Evolutionary conservation across 2,797 vertebrate species (phyloP), one percentile per base, ranked within the genome.

Genomic region (Catamblyrhynchus diadema): DNA sequence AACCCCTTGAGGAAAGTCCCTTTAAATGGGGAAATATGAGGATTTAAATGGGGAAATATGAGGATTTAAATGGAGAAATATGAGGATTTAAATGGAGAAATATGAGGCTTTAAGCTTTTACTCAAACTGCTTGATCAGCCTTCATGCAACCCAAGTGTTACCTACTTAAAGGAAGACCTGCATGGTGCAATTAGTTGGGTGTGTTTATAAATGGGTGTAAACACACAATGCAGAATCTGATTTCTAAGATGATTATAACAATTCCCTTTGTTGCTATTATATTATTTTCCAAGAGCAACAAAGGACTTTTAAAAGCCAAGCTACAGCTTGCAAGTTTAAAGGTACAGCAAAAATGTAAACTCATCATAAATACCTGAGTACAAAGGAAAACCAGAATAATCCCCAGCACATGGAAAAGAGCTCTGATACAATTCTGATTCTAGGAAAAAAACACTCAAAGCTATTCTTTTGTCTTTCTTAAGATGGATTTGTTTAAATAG

Each of bases 1-100:
- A 74, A 72, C 25, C 87, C 60, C 83, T 35, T n/a, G 93, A 94
- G 95, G 73, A 71, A 93, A 91, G 47, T 71, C 47, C 39, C 75
- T 87, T 83, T 65, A 81, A 82, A 69, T 19, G 42, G 48, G 37
- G 64, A 94, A 90, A 61, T 47, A 37, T 2, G 12, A 69, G 41
- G 54, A 44, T 94, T 88, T 70, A 59, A 77, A 77, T 14, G 42
- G 47, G 27, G 62, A 94, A 93, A 57, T 50, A 32, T 2, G 13
- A 69, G 44, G 50, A 44, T 94, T 88, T 72, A 54, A 77, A 77
- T 14, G 37, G 44, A 19, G 56, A 94, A 93, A 60, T 53, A 32
- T 3, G 12, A 69, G 44, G 50, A 48, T 94, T 90, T 72, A 80
- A 64, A 65, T 14, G 30, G 37, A n/a, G 53, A 92, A 86, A 59